A percentile compares a stretch with the other conserved stretches of the same genome.
phyloP scores from a whole-genome alignment of 2,888 invertebrate species.

The Archaeoteleia sp. region DNA sequence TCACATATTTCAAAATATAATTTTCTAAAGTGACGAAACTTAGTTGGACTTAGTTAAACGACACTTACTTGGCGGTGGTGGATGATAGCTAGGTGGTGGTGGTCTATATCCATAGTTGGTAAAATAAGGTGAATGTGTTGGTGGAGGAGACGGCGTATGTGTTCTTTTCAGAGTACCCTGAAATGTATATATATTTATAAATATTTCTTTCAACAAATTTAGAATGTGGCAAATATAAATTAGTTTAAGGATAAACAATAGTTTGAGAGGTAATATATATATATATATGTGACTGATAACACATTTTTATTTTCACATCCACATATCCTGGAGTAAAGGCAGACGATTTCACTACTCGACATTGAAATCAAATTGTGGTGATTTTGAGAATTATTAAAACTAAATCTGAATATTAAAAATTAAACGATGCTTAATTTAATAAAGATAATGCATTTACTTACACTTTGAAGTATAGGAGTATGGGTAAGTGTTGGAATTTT shows the following conservation, averaged over 20 bases:
- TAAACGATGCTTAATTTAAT: background rate
- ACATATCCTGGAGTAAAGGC: too few relatives aligned
- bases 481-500: slow-evolving; percentile 74
- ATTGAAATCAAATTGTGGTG: too few relatives aligned
- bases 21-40: too few relatives aligned
- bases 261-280: background rate
- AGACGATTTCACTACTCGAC: too few relatives aligned
- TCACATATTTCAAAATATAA: background rate
- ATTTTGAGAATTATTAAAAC: slow-evolving; percentile 3
- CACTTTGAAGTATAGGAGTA: slow-evolving; percentile 70
- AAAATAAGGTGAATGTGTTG: slow-evolving; percentile 77
- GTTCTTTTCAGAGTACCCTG: slow-evolving; percentile 79
- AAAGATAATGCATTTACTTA: slow-evolving; percentile 61
- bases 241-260: too few relatives aligned
- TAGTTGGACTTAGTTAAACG: too few relatives aligned
- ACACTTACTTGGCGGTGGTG: slow-evolving; percentile 78
- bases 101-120: slow-evolving; percentile 78
- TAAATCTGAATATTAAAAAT: background rate
- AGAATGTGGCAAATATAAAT: too few relatives aligned
- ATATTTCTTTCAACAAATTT: too few relatives aligned
- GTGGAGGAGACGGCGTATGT: slow-evolving; percentile 80
- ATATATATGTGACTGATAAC: background rate
- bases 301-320: background rate
- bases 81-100: slow-evolving; percentile 75
- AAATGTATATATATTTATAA: slow-evolving; percentile 2